Evolutionary conservation across 2,797 vertebrate genomes (phyloP).

Genomic region (Bufotes viridis): DNA sequence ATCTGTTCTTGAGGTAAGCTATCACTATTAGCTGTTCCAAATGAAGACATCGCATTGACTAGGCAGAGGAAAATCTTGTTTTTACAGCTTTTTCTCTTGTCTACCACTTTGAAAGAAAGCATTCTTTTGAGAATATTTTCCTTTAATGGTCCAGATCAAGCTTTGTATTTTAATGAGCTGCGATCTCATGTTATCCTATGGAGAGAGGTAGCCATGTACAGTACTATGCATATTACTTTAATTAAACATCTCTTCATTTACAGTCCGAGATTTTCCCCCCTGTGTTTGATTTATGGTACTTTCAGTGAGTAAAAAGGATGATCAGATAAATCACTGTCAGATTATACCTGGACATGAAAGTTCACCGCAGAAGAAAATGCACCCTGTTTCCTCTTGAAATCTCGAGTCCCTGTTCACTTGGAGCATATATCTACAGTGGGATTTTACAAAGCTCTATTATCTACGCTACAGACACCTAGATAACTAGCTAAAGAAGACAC

Average conservation of each 20-base stretch:
- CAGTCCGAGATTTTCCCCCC: background rate
- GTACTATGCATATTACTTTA: constrained; percentile 6
- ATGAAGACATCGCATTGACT: background rate
- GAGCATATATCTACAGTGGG: background rate
- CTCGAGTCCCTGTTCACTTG: constrained; percentile 8
- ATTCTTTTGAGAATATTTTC: background rate
- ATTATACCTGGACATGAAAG: constrained; percentile 57
- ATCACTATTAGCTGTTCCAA: constrained; percentile 36
- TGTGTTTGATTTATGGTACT: constrained; percentile 51
- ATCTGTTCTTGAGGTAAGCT: constrained; percentile 43
- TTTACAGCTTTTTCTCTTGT: constrained; percentile 21
- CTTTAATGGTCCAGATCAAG: background rate
- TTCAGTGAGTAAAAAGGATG: constrained; percentile 47
- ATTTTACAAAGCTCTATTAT: background rate
- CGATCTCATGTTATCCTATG: constrained; percentile 17
- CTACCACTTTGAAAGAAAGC: background rate
- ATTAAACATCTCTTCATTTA: constrained; percentile 39
- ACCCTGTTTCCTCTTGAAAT: constrained; percentile 20
- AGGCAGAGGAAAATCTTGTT: constrained; percentile 24
- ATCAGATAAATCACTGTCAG: constrained; percentile 62
- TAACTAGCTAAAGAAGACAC: background rate
- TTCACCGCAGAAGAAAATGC: constrained; percentile 46
- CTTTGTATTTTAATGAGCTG: background rate
- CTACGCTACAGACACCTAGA: background rate
- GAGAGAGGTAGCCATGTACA: background rate